Evolutionary conservation across 2,888 invertebrate species (phyloP).

Genomic region (Caenorhabditis sp.): DNA sequence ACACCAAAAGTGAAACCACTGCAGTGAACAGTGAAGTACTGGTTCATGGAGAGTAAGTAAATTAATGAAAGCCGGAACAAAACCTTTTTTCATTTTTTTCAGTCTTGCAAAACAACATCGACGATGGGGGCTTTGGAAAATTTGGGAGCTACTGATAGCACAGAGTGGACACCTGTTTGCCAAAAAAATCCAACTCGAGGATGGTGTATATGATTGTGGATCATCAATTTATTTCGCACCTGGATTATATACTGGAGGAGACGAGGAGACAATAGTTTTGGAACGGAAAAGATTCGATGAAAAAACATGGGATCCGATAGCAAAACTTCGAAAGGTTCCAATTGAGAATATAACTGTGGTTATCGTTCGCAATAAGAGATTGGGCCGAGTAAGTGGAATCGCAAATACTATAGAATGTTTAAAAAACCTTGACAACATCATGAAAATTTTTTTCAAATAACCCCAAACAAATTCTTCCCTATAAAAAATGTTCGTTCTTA

Average conservation of each 20-base stretch:
- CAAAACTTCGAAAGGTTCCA: background rate
- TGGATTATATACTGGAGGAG: background rate
- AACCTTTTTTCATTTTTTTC: background rate
- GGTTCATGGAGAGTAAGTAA: background rate
- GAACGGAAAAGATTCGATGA: background rate
- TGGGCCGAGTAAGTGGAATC: too few relatives aligned
- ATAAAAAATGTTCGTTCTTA: too few relatives aligned
- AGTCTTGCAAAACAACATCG: background rate
- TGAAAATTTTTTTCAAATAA: background rate
- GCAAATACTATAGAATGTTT: too few relatives aligned
- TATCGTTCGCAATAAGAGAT: too few relatives aligned
- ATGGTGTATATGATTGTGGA: background rate
- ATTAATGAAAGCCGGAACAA: too few relatives aligned
- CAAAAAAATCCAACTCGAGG: background rate
- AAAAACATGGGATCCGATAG: background rate
- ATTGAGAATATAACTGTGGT: too few relatives aligned
- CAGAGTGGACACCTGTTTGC: background rate
- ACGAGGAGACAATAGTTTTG: background rate
- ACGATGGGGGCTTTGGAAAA: background rate
- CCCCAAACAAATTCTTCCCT: too few relatives aligned
- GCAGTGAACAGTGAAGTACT: background rate
- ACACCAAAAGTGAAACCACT: background rate
- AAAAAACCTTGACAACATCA: too few relatives aligned
- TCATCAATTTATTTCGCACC: background rate
- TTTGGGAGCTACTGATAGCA: background rate